Conservation (phyloP, 2,888 invertebrate species). For the Callosobruchus maculatus region DNA sequence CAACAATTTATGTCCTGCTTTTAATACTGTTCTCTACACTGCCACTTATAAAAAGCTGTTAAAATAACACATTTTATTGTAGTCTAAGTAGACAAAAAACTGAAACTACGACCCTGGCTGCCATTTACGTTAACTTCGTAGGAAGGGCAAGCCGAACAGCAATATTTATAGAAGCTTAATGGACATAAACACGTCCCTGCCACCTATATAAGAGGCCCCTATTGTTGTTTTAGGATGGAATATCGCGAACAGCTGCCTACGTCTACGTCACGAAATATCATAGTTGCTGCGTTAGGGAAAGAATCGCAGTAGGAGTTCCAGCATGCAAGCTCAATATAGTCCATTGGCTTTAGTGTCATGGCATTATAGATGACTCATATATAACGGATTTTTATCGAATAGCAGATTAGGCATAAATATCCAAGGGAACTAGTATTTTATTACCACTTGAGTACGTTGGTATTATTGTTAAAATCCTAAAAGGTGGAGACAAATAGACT, state of each 20-base stretch:
- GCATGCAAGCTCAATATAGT: neutral
- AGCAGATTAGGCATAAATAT: no score
- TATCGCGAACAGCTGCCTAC: neutral
- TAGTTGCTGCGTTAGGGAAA: neutral
- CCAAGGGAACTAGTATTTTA: no score
- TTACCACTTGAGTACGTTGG: no score
- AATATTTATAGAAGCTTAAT: slow-evolving; percentile 27
- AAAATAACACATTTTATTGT: neutral
- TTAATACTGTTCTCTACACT: neutral
- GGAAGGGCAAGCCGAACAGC: slow-evolving; percentile 28
- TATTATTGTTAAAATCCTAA: no score
- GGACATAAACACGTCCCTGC: slow-evolving; percentile 26
- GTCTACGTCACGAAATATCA: neutral
- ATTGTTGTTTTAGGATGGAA: slow-evolving; percentile 28
- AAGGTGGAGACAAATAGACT: no score
- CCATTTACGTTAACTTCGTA: slow-evolving; percentile 26
- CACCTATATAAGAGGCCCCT: slow-evolving; percentile 24
- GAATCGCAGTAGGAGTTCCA: neutral
- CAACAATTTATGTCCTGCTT: neutral
- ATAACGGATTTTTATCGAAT: no score
- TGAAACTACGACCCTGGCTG: slow-evolving; percentile 4
- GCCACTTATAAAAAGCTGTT: neutral
- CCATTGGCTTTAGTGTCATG: neutral
- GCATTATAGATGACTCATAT: neutral
- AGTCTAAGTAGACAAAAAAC: neutral